Evolutionary conservation across 1,140 invertebrate species (phyloP), one percentile per base, ranked within the genome.

Genomic region (Belonocnema kinseyi): DNA sequence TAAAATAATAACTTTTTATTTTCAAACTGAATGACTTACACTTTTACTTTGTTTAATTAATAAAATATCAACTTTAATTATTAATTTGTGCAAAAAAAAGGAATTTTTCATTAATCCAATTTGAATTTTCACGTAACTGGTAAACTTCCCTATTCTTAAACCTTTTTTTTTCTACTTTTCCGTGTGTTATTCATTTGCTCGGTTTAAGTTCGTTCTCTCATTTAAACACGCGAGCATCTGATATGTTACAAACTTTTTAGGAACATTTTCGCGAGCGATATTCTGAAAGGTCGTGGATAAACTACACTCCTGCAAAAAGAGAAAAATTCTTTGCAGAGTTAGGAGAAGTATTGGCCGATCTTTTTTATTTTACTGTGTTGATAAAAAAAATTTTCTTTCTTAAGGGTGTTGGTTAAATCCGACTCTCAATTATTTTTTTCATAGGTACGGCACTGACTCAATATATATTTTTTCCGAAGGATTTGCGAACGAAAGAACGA

Each of bases 241-340:
- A 91, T 90, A 90, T 91, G 88, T 90, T 91, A 90, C 89, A 90
- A 90, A 88, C 81, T 90, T 89, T 82, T 88, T 90, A 90, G 89
- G 89, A 90, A 90, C 89, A 90, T 90, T 90, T 89, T 86, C 84
- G 86, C 88, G 87, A 89, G 83, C 85, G 83, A 83, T 82, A 80
- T 80, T 84, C 78, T 82, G 61, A 66, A 40, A 66, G 83, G 50
- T 85, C 85, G 84, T 84, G 85, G 84, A 82, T 72, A 79, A 86
- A 85, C 82, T 87, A 86, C 61, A 66, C 4, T 16, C 13, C 14
- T 46, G 26, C 33, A 66, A 66, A 66, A 54, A 17, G 2, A 3
- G 53, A 17, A 14, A 66, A 66, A 14, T 66, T 16, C 14, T 66
- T 66, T n/a, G 26, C 26, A 33, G 33, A 66, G n/a, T 46, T 66